Conservation (phyloP, 2,888 invertebrate species). For the Leptinotarsa haldemani region DNA sequence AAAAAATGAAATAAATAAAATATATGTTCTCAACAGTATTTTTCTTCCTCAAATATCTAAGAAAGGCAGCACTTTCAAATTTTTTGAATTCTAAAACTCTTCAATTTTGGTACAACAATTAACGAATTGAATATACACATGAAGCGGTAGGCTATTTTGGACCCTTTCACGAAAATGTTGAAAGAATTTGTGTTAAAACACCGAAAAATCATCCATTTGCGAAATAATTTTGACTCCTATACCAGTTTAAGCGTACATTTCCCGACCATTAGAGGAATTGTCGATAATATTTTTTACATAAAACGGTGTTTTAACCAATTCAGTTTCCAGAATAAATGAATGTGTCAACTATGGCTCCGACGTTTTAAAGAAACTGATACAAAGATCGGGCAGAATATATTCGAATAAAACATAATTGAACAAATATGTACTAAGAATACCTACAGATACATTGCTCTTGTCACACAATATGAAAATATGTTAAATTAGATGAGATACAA, state of each 20-base stretch:
- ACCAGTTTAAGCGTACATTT: slow-evolving; percentile 54
- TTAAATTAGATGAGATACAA: background rate
- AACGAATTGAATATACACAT: slow-evolving; percentile 26
- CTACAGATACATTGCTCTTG: background rate
- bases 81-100: too few relatives aligned
- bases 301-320: slow-evolving; percentile 56
- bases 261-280: slow-evolving; percentile 39
- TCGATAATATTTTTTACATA: slow-evolving; percentile 28
- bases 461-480: background rate
- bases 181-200: slow-evolving; percentile 54
- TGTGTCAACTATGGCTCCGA: background rate
- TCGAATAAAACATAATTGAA: background rate
- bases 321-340: slow-evolving; percentile 25
- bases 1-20: too few relatives aligned
- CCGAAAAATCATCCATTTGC: slow-evolving; percentile 46
- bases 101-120: slow-evolving; percentile 33
- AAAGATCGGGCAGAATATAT: too few relatives aligned
- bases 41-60: too few relatives aligned
- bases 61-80: too few relatives aligned
- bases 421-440: background rate
- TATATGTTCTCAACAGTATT: too few relatives aligned
- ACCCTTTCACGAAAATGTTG: slow-evolving; percentile 59
- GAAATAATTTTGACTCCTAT: slow-evolving; percentile 22
- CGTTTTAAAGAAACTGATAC: background rate
- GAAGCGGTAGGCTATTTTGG: slow-evolving; percentile 60